These are phyloP conservation scores for Gymnorhina tibicen DNA, from an alignment of 2,113 vertebrate species.

Conservation along the genomic window DNA sequence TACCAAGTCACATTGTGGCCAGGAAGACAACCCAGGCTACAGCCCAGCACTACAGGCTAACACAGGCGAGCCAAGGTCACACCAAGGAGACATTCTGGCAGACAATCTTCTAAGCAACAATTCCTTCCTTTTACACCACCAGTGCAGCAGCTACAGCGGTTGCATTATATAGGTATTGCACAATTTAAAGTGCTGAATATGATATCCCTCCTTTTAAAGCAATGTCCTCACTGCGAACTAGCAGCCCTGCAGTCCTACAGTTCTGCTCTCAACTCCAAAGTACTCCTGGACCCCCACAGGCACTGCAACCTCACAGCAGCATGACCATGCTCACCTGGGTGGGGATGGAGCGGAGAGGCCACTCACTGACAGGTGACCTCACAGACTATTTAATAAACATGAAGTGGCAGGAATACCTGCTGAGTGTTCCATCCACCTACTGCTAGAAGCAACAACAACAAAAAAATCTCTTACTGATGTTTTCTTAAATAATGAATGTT, in stretches of 20 bases:
- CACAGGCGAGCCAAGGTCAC: neutral
- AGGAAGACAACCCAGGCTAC: neutral
- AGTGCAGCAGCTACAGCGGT: neutral
- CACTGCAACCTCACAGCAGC: neutral
- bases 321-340: accelerated
- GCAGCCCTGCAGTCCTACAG: neutral
- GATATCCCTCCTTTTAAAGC: neutral
- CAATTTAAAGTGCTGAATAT: neutral
- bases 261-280: neutral
- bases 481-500: neutral
- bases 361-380: neutral
- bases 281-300: neutral
- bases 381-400: neutral
- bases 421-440: neutral
- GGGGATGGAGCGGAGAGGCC: neutral
- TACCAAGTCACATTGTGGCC: neutral
- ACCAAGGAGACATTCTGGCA: accelerated
- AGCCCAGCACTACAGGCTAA: neutral
- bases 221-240: neutral
- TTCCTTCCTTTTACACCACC: neutral
- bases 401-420: neutral
- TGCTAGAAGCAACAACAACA: neutral
- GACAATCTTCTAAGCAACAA: neutral
- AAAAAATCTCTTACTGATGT: neutral
- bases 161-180: neutral